Evolutionary conservation across 53 echinoderm and acorn worm species (phyloP).

Genomic region (Luidia sarsii): DNA sequence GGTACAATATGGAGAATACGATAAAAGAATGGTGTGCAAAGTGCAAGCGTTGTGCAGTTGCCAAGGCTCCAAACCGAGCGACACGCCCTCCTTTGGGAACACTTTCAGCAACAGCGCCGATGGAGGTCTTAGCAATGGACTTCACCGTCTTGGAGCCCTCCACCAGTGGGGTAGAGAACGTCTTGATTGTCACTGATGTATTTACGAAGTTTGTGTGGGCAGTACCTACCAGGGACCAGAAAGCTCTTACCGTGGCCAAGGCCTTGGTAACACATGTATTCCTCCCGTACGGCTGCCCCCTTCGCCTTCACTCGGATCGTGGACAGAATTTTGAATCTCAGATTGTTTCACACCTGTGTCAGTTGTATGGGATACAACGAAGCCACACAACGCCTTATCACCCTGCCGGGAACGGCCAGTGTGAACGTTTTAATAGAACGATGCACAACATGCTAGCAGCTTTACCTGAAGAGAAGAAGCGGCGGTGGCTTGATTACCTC

Average conservation of each 20-base stretch:
- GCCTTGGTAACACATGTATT: conserved; percentile 29
- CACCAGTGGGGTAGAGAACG: conserved; percentile 24
- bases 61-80: conserved; percentile 10
- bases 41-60: conserved; percentile 13
- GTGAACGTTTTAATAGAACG: no score
- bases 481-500: conserved; percentile 13
- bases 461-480: conserved; percentile 18
- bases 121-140: conserved; percentile 40
- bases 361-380: conserved; percentile 17
- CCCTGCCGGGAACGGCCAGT: no score
- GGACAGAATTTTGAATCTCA: conserved; percentile 36
- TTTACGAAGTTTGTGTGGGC: conserved; percentile 46
- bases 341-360: conserved; percentile 24
- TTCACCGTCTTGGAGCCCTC: conserved; percentile 29
- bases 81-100: neutral
- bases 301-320: conserved; percentile 39
- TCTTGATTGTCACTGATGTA: conserved; percentile 29
- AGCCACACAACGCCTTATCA: conserved; percentile 11
- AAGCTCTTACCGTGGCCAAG: conserved; percentile 26
- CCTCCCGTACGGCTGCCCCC: conserved; percentile 31
- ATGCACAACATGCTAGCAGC: conserved; percentile 34
- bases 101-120: conserved; percentile 4
- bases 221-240: conserved; percentile 15
- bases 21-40: conserved; percentile 16
- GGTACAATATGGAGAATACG: neutral